These are phyloP conservation scores for Cyphomyrus plagiostoma DNA, from an alignment of 2,113 vertebrate genomes.

Conservation along the genomic window DNA sequence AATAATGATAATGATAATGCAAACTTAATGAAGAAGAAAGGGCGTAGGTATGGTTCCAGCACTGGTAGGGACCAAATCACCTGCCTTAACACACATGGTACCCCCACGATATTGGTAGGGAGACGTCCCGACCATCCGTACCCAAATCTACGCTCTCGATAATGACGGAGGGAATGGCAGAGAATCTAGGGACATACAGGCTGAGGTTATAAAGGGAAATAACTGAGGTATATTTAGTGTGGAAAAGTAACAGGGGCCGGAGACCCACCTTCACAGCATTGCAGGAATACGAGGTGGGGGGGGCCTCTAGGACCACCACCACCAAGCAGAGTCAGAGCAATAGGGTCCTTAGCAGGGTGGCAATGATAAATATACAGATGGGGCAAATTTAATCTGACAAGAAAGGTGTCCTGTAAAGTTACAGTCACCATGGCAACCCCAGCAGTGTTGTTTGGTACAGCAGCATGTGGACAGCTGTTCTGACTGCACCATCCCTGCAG, in stretches of 20 bases:
- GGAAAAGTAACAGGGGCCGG: not conserved
- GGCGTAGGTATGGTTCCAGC: not conserved
- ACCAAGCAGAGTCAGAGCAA: not conserved
- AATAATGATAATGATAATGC: constrained; percentile 52
- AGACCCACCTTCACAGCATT: not conserved
- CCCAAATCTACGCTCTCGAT: not conserved
- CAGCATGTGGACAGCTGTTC: not conserved
- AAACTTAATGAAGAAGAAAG: constrained; percentile 42
- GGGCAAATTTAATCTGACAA: not conserved
- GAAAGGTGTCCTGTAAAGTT: not conserved
- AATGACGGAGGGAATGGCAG: constrained; percentile 3
- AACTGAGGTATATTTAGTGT: constrained; percentile 48
- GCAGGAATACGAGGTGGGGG: not conserved
- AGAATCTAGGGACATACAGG: constrained; percentile 39
- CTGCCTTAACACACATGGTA: not conserved
- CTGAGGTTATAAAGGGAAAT: not conserved
- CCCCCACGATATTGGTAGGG: constrained; percentile 51
- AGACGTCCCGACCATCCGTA: not conserved
- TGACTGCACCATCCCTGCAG: not conserved
- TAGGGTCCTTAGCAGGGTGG: not conserved
- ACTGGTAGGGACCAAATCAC: not conserved
- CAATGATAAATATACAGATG: not conserved
- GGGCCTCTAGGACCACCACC: not conserved
- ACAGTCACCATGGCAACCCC: not conserved
- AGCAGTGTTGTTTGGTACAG: not conserved